Evolutionary conservation across 2,797 vertebrate genomes (phyloP), one percentile per base, ranked within the genome.

Genomic region (Melopsittacus undulatus): DNA sequence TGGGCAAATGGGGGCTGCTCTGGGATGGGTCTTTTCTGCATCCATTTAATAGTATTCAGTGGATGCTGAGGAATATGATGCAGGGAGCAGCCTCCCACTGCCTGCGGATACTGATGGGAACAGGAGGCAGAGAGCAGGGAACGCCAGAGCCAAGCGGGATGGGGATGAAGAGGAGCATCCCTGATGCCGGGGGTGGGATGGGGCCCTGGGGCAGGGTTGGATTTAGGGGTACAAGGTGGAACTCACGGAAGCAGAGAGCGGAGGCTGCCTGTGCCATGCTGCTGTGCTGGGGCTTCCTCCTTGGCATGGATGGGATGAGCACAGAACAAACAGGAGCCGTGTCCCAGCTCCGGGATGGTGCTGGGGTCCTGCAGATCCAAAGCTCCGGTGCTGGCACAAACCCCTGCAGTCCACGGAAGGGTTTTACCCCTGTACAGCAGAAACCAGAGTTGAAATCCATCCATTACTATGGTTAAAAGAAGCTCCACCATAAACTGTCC

Each of bases 171-270:
- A 2, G 0, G 4, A 75, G 82, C 83, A 64, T 27, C 77, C 32
- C 62, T 4, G 15, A 38, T 29, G 24, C 66, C 3, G 11, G 27
- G 54, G 20, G 9, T 5, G 34, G 1, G 14, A 1, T 13, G 13
- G 57, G 36, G 21, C 40, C 72, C 79, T 3, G 2, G 43, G 49
- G 38, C 40, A 38, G 22, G 34, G n/a, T 1, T 63, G 22, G 59
- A 0, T 82, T 54, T 40, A 7, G 16, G 38, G 79, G 49, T 14
- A 19, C n/a, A 5, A n/a, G 21, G 0, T 4, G 30, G 6, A 45
- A 96, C 97, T 96, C 91, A 97, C 96, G 24, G 75, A 81, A 61
- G 73, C 36, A 57, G 74, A 94, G 48, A 20, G 49, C 5, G 40
- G 30, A 43, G 34, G 87, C 78, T 67, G 74, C 48, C 67, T 18